Evolutionary conservation across 2,888 invertebrate genomes (phyloP).

Genomic region (Chorisops tibialis): DNA sequence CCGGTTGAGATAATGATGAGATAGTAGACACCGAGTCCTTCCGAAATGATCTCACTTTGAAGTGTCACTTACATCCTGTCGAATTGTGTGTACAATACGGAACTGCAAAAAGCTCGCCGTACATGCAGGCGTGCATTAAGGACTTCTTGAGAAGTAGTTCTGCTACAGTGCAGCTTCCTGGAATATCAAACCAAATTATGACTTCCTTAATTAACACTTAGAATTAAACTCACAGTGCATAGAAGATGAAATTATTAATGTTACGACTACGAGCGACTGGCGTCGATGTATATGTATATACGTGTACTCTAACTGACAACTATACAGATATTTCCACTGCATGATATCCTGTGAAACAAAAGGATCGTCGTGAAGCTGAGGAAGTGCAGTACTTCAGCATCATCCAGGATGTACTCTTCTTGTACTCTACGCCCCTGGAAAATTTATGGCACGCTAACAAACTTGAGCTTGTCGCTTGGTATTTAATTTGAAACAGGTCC

Average conservation of each 20-base stretch:
- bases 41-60: too few species aligned
- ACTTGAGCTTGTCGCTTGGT: neutral
- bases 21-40: too few species aligned
- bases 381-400: neutral
- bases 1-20: too few species aligned
- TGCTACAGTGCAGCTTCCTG: too few species aligned
- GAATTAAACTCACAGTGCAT: neutral
- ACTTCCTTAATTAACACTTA: neutral
- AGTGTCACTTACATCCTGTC: too few species aligned
- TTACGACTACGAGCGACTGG: neutral
- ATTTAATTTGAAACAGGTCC: slow-evolving; percentile 3
- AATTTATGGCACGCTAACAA: slow-evolving; percentile 3
- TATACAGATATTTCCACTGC: neutral
- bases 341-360: neutral
- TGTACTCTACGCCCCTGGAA: neutral
- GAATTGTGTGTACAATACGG: too few species aligned
- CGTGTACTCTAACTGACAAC: too few species aligned
- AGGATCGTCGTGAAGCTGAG: neutral
- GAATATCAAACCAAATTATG: too few species aligned
- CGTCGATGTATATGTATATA: too few species aligned
- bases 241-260: neutral
- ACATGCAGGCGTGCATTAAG: too few species aligned
- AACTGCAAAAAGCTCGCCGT: too few species aligned
- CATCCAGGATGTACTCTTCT: neutral
- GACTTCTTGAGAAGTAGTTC: too few species aligned